Conservation (phyloP, 1,140 invertebrate species). For the Drosophila teissieri region DNA sequence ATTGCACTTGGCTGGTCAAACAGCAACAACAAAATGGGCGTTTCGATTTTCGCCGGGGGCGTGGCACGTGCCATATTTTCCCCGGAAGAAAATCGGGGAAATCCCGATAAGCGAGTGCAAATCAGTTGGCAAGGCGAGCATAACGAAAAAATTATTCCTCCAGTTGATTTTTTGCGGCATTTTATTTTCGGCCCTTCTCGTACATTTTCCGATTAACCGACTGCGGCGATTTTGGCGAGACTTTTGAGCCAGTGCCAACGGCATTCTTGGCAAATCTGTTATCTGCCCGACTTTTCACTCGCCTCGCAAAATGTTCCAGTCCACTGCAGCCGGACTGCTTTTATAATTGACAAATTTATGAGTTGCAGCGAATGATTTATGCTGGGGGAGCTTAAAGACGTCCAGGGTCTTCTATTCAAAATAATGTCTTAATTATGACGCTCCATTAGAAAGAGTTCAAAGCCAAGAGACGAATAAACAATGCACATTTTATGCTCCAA, state of each 20-base stretch:
- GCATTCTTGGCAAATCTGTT: slow-evolving; percentile 70
- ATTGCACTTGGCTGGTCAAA: slow-evolving; percentile 75
- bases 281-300: slow-evolving; percentile 49
- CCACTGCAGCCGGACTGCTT: slow-evolving; percentile 64
- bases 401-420: slow-evolving; percentile 1
- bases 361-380: slow-evolving; percentile 44
- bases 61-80: slow-evolving; percentile 59
- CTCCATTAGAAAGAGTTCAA: slow-evolving; percentile 13
- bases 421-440: slow-evolving; percentile 47
- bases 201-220: slow-evolving; percentile 75
- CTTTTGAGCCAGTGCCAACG: slow-evolving; percentile 65
- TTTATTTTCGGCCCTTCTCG: slow-evolving; percentile 21
- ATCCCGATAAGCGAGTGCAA: slow-evolving; percentile 73
- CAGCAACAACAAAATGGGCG: slow-evolving; percentile 53
- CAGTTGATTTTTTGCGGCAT: slow-evolving; percentile 74
- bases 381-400: slow-evolving; percentile 5
- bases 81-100: slow-evolving; percentile 25
- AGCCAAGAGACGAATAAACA: slow-evolving; percentile 30
- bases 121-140: slow-evolving; percentile 62
- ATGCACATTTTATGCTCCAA: slow-evolving; percentile 70
- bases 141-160: slow-evolving; percentile 56
- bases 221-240: slow-evolving; percentile 36
- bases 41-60: slow-evolving; percentile 16
- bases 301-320: slow-evolving; percentile 50
- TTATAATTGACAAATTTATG: slow-evolving; percentile 64